Percentiles rank a stretch among this genome's conserved stretches.
Evolutionary conservation across 2,888 invertebrate species (phyloP).

Genomic region (Lamellibrachia satsuma): DNA sequence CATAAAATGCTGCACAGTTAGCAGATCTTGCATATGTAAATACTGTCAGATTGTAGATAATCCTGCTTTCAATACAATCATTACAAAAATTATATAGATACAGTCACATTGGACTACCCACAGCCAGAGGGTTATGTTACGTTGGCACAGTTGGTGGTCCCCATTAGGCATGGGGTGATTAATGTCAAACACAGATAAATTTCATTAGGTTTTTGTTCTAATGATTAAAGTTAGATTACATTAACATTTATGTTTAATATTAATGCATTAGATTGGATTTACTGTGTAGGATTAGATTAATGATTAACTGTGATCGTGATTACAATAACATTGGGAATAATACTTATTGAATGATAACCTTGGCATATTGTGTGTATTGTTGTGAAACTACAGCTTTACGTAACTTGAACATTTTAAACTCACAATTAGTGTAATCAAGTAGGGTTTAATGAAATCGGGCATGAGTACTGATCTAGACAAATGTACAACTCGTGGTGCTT

Average conservation of each 20-base stretch:
- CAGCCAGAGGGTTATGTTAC: background rate
- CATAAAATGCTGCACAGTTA: too few species aligned
- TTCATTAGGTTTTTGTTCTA: background rate
- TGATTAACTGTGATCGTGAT: background rate
- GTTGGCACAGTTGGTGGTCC: background rate
- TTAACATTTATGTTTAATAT: constrained; percentile 4
- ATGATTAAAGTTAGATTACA: background rate
- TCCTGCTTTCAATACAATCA: too few species aligned
- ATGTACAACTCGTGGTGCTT: background rate
- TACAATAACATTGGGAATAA: background rate
- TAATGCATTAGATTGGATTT: background rate
- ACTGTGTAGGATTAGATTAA: background rate
- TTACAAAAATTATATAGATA: too few species aligned
- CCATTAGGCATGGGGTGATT: background rate
- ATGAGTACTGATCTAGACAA: background rate
- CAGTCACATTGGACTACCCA: background rate
- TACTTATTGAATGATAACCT: background rate
- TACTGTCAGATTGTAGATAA: too few species aligned
- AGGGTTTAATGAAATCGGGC: background rate
- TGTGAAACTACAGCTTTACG: background rate
- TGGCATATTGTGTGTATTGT: background rate
- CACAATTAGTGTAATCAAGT: background rate
- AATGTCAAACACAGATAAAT: background rate
- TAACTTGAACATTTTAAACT: background rate
- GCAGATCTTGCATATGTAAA: too few species aligned